Evolutionary conservation across 2,113 vertebrate genomes (phyloP).

Genomic region (Neodontobutis hainanensis): DNA sequence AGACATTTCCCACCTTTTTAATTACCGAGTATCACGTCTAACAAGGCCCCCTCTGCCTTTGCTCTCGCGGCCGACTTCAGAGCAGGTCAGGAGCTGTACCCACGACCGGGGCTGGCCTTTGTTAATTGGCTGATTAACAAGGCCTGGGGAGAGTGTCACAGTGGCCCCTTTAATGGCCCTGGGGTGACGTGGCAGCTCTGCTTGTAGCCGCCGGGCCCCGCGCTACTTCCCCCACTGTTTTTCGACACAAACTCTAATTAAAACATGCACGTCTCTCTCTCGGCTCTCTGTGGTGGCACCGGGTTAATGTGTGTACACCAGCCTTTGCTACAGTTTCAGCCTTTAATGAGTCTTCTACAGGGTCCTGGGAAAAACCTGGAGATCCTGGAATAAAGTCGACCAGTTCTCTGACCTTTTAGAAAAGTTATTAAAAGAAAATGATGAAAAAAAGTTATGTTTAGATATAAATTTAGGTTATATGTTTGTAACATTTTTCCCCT

Average conservation of each 20-base stretch:
- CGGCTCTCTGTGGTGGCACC: constrained; percentile 46
- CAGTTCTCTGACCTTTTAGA: neutral
- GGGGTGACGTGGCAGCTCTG: constrained; percentile 46
- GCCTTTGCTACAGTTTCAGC: constrained; percentile 49
- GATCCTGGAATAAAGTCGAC: no score
- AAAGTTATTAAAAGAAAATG: no score
- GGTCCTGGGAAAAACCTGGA: neutral
- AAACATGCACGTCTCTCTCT: constrained; percentile 58
- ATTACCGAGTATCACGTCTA: constrained; percentile 52
- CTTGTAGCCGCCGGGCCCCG: constrained; percentile 45
- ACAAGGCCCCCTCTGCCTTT: constrained; percentile 19
- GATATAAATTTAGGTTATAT: no score
- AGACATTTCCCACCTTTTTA: constrained; percentile 58
- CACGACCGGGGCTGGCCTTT: constrained; percentile 42
- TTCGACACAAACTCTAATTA: constrained; percentile 67
- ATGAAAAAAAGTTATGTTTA: no score
- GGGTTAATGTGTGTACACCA: constrained; percentile 69
- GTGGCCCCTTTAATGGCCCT: constrained; percentile 52
- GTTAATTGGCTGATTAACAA: constrained; percentile 75
- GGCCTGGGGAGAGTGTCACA: constrained; percentile 60
- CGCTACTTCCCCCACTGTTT: constrained; percentile 20
- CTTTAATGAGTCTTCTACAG: constrained; percentile 42
- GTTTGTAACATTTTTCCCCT: no score
- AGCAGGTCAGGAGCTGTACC: constrained; percentile 58
- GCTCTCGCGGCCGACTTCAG: constrained; percentile 25